Percentiles rank a stretch among this genome's conserved stretches.
Conservation (phyloP, 2,888 invertebrate species). For the Pilophorus perplexus region DNA sequence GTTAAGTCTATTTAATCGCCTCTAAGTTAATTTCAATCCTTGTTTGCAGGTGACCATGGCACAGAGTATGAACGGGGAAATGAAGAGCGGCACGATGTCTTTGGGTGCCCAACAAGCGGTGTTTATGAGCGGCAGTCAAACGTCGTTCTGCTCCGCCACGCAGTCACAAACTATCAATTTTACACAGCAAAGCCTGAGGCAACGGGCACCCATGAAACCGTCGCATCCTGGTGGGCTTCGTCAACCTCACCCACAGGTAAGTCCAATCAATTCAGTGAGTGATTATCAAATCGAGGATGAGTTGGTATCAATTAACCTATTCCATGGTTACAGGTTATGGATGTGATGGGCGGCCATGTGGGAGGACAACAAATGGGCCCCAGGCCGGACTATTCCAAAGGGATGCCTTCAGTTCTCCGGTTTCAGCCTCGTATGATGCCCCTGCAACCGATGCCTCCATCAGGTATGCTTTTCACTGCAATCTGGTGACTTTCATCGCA, state of each 20-base stretch:
- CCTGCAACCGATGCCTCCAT: conserved; percentile 49
- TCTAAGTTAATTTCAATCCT: no score
- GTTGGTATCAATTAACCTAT: background rate
- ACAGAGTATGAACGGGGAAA: conserved; percentile 61
- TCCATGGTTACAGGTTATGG: conserved; percentile 18
- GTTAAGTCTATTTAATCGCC: no score
- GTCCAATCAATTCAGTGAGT: no score
- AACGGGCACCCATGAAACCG: conserved; percentile 52
- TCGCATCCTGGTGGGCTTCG: conserved; percentile 15
- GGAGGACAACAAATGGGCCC: conserved; percentile 19
- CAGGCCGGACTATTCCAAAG: conserved; percentile 25
- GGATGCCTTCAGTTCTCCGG: conserved; percentile 3
- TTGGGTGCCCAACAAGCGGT: conserved; percentile 84
- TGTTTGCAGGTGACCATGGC: conserved; percentile 68
- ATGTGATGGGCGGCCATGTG: conserved; percentile 28
- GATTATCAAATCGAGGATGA: background rate
- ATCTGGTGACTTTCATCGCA: no score
- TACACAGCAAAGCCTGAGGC: conserved; percentile 56
- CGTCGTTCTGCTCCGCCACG: conserved; percentile 50
- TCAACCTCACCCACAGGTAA: conserved; percentile 28
- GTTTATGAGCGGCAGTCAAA: conserved; percentile 56
- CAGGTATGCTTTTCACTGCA: conserved; percentile 26
- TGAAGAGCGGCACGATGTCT: conserved; percentile 70
- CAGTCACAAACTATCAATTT: conserved; percentile 85
- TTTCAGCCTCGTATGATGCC: conserved; percentile 31